Conservation (phyloP, 2,888 invertebrate species). For the Xanthorhoe designata region DNA sequence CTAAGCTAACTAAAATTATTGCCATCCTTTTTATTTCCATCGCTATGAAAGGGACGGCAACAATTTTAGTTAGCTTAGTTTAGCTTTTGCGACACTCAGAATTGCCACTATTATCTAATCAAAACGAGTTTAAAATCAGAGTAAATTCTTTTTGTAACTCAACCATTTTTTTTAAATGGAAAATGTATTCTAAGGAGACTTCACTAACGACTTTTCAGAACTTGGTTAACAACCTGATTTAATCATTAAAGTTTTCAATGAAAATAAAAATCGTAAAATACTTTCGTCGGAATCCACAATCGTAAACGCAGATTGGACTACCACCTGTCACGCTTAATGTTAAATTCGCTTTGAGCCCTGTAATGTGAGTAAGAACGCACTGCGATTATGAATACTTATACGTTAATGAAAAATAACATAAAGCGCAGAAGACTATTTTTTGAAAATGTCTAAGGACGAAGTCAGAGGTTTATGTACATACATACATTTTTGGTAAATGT, state of each 20-base stretch:
- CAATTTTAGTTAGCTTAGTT: too few species aligned
- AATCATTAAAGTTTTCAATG: slow-evolving; percentile 47
- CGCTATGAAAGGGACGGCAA: too few species aligned
- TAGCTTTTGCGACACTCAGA: too few species aligned
- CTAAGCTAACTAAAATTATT: too few species aligned
- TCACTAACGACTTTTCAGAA: slow-evolving; percentile 45
- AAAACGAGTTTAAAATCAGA: slow-evolving; percentile 36
- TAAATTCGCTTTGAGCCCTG: slow-evolving; percentile 44
- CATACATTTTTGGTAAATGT: too few species aligned
- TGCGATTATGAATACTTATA: slow-evolving; percentile 8
- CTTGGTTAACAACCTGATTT: slow-evolving; percentile 45
- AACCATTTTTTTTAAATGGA: slow-evolving; percentile 36
- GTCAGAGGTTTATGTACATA: too few species aligned
- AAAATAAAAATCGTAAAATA: slow-evolving; percentile 53
- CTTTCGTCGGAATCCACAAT: slow-evolving; percentile 52
- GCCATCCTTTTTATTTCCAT: too few species aligned
- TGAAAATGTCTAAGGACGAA: too few species aligned
- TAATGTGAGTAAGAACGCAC: slow-evolving; percentile 37
- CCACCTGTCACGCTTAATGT: slow-evolving; percentile 58
- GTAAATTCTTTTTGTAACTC: slow-evolving; percentile 36
- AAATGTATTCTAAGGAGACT: slow-evolving; percentile 40
- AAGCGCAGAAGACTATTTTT: too few species aligned
- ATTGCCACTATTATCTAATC: too few species aligned
- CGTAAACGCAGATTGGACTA: slow-evolving; percentile 59
- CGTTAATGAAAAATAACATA: too few species aligned